phyloP scores from a whole-genome alignment of 2,888 invertebrate genomes.

The Coleophora deauratella region DNA sequence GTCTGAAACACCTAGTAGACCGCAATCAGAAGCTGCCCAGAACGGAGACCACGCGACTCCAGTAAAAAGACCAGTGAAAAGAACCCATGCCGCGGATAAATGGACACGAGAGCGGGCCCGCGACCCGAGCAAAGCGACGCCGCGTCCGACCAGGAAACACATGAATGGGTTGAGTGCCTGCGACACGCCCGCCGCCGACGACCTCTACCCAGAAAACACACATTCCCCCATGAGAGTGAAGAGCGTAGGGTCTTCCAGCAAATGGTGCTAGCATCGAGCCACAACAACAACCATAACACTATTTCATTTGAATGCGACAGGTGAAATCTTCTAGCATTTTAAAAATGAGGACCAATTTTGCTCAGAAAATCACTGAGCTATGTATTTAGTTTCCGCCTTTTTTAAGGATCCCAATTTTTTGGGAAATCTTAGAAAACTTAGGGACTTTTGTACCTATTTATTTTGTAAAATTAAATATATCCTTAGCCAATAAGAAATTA shows the following conservation, averaged over 20 bases:
- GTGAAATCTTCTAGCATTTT: too few species aligned
- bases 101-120: slow-evolving; percentile 40
- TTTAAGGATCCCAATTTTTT: too few species aligned
- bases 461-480: too few species aligned
- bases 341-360: too few species aligned
- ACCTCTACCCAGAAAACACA: slow-evolving; percentile 46
- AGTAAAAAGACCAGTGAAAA: slow-evolving; percentile 73
- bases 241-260: slow-evolving; percentile 25
- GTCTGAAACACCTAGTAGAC: slow-evolving; percentile 53
- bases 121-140: slow-evolving; percentile 49
- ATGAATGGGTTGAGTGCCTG: slow-evolving; percentile 33
- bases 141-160: slow-evolving; percentile 43
- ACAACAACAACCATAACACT: too few species aligned
- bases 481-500: too few species aligned
- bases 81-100: slow-evolving; percentile 62
- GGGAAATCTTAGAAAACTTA: too few species aligned
- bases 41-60: slow-evolving; percentile 63
- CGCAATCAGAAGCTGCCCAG: slow-evolving; percentile 36
- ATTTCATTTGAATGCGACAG: too few species aligned
- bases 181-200: slow-evolving; percentile 41
- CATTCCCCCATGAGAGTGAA: slow-evolving; percentile 31
- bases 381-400: too few species aligned
- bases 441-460: too few species aligned
- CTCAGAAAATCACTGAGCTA: too few species aligned
- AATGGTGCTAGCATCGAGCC: slow-evolving; percentile 41